Percentiles rank a stretch among this genome's conserved stretches.
phyloP scores from a whole-genome alignment of 2,797 vertebrate species.

The Phoeniculus purpureus region DNA sequence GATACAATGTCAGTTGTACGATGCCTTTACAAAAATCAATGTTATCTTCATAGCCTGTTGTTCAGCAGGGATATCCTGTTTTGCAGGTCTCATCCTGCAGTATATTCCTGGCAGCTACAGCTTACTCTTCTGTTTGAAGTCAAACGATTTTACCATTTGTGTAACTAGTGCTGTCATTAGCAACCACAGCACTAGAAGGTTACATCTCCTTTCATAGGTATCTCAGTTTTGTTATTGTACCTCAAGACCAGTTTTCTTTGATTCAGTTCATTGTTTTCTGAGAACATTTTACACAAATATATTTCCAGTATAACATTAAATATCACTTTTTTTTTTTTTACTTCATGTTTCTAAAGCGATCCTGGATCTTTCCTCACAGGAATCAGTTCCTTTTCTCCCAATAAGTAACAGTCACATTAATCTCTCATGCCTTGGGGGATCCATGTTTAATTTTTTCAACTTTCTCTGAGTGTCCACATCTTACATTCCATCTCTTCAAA shows the following conservation, averaged over 20 bases:
- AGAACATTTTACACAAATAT: not conserved
- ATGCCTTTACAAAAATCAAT: not conserved
- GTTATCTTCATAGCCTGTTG: not conserved
- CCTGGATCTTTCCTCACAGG: not conserved
- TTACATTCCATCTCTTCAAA: not conserved
- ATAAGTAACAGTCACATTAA: not conserved
- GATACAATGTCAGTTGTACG: not conserved
- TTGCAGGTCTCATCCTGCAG: not conserved
- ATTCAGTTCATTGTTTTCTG: not conserved
- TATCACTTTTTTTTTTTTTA: too few relatives aligned
- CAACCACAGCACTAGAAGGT: not conserved
- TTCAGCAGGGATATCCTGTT: not conserved
- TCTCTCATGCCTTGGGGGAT: not conserved
- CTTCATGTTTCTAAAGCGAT: not conserved
- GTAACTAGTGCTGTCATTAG: not conserved
- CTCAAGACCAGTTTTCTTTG: not conserved
- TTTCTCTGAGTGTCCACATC: not conserved
- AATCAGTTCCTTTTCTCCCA: not conserved
- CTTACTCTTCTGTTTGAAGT: not conserved
- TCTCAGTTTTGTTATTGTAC: not conserved
- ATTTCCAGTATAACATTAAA: not conserved
- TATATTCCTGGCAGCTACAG: not conserved
- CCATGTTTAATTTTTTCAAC: not conserved
- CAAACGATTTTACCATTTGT: not conserved
- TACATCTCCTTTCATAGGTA: not conserved